phyloP scores from a whole-genome alignment of 1,140 invertebrate species.

The Cardiocondyla obscurior region DNA sequence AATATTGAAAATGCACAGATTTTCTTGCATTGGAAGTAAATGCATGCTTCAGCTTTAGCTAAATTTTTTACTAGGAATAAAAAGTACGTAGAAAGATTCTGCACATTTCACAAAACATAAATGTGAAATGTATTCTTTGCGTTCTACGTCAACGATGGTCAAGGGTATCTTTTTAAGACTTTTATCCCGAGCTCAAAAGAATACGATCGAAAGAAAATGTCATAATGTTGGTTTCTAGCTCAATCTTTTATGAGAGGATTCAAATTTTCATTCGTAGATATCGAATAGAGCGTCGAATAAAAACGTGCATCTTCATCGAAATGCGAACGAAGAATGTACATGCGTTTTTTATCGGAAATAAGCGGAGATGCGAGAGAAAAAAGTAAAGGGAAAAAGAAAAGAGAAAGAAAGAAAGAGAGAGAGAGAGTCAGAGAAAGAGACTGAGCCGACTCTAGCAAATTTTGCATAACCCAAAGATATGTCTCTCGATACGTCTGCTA shows the following conservation, averaged over 20 bases:
- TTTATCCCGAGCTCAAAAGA: neutral
- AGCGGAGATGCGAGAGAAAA: neutral
- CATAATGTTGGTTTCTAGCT: neutral
- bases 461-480: conserved; percentile 47
- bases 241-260: conserved; percentile 29
- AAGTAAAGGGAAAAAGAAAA: neutral
- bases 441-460: conserved; percentile 18
- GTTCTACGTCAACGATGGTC: neutral
- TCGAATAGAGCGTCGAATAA: neutral
- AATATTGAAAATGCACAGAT: neutral
- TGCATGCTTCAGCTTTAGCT: neutral
- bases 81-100: neutral
- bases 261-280: conserved; percentile 34
- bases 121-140: neutral
- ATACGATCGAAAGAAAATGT: conserved; percentile 8
- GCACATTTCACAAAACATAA: neutral
- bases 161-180: neutral
- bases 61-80: neutral
- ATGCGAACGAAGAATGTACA: conserved; percentile 19
- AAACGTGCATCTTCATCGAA: conserved; percentile 32
- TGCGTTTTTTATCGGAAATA: conserved; percentile 23
- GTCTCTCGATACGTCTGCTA: conserved; percentile 40
- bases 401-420: neutral
- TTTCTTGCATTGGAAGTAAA: neutral
- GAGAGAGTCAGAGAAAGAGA: neutral